These are phyloP conservation scores for Lithosia quadra DNA, from an alignment of 2,888 invertebrate genomes.

Conservation along the genomic window DNA sequence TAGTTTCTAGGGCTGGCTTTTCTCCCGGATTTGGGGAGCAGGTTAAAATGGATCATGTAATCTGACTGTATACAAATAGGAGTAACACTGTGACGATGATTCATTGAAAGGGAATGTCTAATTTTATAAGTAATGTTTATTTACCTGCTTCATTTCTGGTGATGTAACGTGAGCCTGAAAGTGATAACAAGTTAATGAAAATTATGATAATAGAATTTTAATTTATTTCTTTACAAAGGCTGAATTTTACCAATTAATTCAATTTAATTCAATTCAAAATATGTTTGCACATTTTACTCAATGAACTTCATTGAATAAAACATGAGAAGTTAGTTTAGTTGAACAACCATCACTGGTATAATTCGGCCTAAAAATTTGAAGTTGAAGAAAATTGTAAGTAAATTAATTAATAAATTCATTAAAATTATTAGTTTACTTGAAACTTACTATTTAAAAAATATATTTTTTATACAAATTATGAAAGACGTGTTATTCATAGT, in stretches of 20 bases:
- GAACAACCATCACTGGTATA: too few relatives aligned
- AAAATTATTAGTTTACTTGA: neutral
- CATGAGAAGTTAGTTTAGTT: too few relatives aligned
- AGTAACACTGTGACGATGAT: neutral
- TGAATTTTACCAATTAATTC: neutral
- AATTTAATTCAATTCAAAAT: neutral
- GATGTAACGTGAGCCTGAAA: slow-evolving; percentile 85
- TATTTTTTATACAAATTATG: neutral
- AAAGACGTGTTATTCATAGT: neutral
- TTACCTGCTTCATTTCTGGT: slow-evolving; percentile 87
- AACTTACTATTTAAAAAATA: neutral
- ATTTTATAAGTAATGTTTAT: slow-evolving; percentile 19
- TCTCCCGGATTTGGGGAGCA: neutral
- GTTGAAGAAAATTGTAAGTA: neutral
- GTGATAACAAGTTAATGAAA: slow-evolving; percentile 37
- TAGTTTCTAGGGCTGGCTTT: neutral
- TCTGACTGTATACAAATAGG: neutral
- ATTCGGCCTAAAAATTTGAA: neutral
- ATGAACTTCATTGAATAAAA: neutral
- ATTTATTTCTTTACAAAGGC: neutral
- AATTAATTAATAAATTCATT: neutral
- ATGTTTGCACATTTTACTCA: neutral
- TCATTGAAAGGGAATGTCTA: neutral
- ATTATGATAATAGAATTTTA: neutral
- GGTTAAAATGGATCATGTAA: neutral